A percentile compares a stretch with the other conserved stretches of the same genome.
These are phyloP conservation scores for Maccullochella peelii DNA, from an alignment of 2,113 vertebrate species.

Conservation along the genomic window DNA sequence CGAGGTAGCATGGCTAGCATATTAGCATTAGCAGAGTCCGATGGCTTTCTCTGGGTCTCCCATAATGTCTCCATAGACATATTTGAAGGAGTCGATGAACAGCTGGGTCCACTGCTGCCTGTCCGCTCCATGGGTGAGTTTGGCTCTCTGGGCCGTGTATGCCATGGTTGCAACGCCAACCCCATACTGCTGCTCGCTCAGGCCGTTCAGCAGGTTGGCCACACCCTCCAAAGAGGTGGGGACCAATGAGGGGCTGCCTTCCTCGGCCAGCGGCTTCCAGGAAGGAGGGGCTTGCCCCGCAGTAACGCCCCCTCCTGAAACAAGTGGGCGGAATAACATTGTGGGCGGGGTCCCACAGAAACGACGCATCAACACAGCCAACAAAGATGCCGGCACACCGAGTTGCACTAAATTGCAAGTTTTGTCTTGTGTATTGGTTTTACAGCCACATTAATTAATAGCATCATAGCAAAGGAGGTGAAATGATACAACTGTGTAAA, in stretches of 20 bases:
- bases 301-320: slow-evolving; percentile 92
- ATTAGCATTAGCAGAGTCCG: slow-evolving; percentile 88
- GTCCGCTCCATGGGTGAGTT: slow-evolving; percentile 91
- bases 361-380: slow-evolving; percentile 65
- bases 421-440: slow-evolving; percentile 4
- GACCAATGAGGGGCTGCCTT: slow-evolving; percentile 85
- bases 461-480: slow-evolving; percentile 6
- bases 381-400: slow-evolving; percentile 35
- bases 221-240: slow-evolving; percentile 92
- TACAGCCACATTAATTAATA: neutral
- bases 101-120: slow-evolving; percentile 95
- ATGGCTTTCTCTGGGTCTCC: slow-evolving; percentile 90
- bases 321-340: slow-evolving; percentile 92
- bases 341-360: slow-evolving; percentile 84
- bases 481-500: neutral
- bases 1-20: slow-evolving; percentile 75
- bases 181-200: slow-evolving; percentile 89
- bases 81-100: slow-evolving; percentile 97
- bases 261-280: slow-evolving; percentile 90
- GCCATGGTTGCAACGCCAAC: slow-evolving; percentile 95
- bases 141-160: slow-evolving; percentile 97
- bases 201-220: slow-evolving; percentile 89
- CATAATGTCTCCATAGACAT: slow-evolving; percentile 94
- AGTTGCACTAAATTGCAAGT: slow-evolving; percentile 22
- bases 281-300: slow-evolving; percentile 84